Base-by-base conservation (phyloP, 1,140 invertebrate species). In the Zelostemma sp. region DNA sequence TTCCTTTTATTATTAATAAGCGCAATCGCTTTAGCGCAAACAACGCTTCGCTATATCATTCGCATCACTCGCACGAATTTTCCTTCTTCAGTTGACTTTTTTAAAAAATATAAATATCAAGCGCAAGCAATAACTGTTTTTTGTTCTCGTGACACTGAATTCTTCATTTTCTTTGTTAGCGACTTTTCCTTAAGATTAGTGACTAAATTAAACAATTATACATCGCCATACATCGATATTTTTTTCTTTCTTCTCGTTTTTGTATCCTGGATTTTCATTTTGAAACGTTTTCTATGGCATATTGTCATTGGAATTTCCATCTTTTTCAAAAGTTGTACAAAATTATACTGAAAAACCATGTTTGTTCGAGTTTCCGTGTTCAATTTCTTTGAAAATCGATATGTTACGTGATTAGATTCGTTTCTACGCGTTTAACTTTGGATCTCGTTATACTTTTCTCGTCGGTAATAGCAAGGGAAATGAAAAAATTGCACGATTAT, bases 51-150 rank as follows among this genome's bases (percentile, higher is more conserved):
- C 31, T 51, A 55, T 47, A 15, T 31, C 43, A n/a, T n/a, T 38
- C 25, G 1, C 41, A 28, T 57, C 19, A 67, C 64, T 50, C 62
- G 56, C 16, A 64, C 60, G 69, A 46, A 64, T 65, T 66, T 55
- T 55, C 47, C 48, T 35, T 61, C 50, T 41, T 68, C 72, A 68
- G 59, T 57, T 73, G 45, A 21, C 65, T 53, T 51, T 54, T 31
- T 62, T 50, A 18, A 82, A 82, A 83, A 84, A 84, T 83, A 84
- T 84, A 81, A 83, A 81, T 83, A 82, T 80, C 59, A 84, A 84
- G 78, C 78, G 74, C 61, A 81, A 82, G 74, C 73, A 70, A 73
- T 76, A 78, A 79, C 47, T 66, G 47, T 58, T 68, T 61, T 60
- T 56, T 50, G 25, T 54, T 50, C n/a, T 6, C 16, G 11, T 19